Evolutionary conservation across 2,797 vertebrate species (phyloP), one percentile per base, ranked within the genome.

Genomic region (Chelon auratus): DNA sequence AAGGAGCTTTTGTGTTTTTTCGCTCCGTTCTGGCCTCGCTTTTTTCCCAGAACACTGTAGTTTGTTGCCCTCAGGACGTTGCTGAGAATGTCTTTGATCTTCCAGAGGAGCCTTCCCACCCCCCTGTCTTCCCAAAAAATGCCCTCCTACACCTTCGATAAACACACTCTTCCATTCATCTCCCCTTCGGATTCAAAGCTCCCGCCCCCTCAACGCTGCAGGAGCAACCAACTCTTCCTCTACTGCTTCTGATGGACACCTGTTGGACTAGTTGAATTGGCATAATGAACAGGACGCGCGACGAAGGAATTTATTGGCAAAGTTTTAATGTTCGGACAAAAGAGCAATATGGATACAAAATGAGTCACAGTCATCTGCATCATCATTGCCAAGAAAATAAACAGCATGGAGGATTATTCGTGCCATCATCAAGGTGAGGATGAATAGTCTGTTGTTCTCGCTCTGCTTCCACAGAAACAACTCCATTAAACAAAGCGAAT

Each of bases 21-120:
- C 45, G 43, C 69, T 81, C 64, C 43, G 43, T 71, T 80, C 64
- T 70, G 78, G 68, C 54, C 74, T 78, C 12, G 53, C 70, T 58
- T 68, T 70, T 72, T 30, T 9, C 42, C 68, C 78, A 62, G 39
- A 89, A 89, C 85, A 58, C 87, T 75, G 48, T 47, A 42, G 80
- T 87, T 77, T 82, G 68, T 85, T 87, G 80, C 86, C 88, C 87
- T 89, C 85, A 84, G 91, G 93, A 92, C 60, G 43, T 87, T 82
- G 53, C 88, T 76, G 62, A 89, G 89, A 91, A 88, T 85, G 84
- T 91, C 64, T 91, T 88, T 90, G 88, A 91, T 91, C 86, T 89
- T 89, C 90, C 87, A 85, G 85, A 91, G 83, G 82, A 89, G 80
- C 64, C 69, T 84, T 86, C 77, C 80, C 62, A 66, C 78, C 81